Conservation (phyloP, 2,888 invertebrate species). For the Stomorhina lunata region DNA sequence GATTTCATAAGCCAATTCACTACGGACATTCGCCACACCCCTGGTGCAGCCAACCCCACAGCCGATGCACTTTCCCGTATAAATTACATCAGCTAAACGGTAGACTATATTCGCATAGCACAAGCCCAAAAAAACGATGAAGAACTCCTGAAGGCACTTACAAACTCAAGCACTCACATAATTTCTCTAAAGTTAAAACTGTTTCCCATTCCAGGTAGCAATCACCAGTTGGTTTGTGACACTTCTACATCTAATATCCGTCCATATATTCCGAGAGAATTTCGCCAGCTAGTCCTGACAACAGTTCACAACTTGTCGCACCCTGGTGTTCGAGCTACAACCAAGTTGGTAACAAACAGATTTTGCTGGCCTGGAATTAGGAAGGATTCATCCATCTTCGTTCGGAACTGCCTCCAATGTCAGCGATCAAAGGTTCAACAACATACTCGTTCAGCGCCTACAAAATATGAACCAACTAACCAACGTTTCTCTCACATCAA, state of each 20-base stretch:
- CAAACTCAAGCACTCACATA: neutral
- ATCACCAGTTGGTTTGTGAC: neutral
- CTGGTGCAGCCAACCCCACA: neutral
- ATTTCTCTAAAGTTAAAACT: neutral
- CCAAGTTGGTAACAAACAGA: neutral
- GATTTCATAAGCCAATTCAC: conserved; percentile 26
- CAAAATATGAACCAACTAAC: neutral
- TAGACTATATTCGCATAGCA: conserved; percentile 21
- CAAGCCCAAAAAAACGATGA: neutral
- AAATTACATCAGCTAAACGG: neutral
- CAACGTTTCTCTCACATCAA: neutral
- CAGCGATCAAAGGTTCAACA: conserved; percentile 19
- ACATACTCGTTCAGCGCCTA: conserved; percentile 1
- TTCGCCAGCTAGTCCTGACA: neutral
- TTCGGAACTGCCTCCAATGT: conserved; percentile 13
- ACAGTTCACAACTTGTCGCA: conserved; percentile 2
- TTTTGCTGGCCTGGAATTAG: conserved; percentile 5
- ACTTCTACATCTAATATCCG: neutral
- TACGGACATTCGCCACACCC: conserved; percentile 27
- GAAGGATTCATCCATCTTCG: neutral
- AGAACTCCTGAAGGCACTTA: conserved; percentile 6
- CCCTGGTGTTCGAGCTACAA: neutral
- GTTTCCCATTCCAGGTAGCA: neutral
- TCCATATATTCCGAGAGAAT: neutral
- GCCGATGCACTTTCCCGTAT: conserved; percentile 22